Evolutionary conservation across 37 sponge, comb jelly and placozoan species (phyloP), one percentile per base, ranked within the genome.

Genomic region (Axinella damicornis): DNA sequence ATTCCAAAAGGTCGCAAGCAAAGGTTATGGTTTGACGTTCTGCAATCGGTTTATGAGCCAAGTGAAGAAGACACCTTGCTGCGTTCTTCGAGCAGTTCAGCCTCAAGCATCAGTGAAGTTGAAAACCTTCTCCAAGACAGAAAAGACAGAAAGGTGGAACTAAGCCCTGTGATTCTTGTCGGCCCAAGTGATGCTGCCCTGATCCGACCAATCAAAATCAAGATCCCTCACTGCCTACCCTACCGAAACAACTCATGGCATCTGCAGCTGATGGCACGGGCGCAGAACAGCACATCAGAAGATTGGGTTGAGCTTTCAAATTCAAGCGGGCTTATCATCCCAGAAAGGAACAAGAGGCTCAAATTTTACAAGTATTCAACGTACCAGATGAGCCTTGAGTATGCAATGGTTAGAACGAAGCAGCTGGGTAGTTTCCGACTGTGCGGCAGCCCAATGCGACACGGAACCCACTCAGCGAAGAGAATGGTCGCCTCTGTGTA

Each of bases 11-110:
- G 83, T 19, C 78, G 55, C 25, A 72, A 32, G 19, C 92, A 92
- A 64, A 83, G 74, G 76, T 19, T 92, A 17, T 92, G 92, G 92
- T 92, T 92, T 69, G 92, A 82, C 5, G 88, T 83, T 16, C 38
- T 68, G 57, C 80, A 92, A 56, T 76, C 38, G 62, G 57, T 83
- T 1, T 59, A 78, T 21, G 62, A 78, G 28, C 86, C 77, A 34
- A 6, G 2, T 6, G 67, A 65, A 63, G 67, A 74, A 11, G 30
- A 69, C n/a, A 64, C 21, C n/a, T n/a, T n/a, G n/a, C n/a, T n/a
- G n/a, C n/a, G n/a, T n/a, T n/a, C n/a, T n/a, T n/a, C n/a, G n/a
- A n/a, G n/a, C n/a, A n/a, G n/a, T 19, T 64, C 65, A 64, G 25
- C 21, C 25, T 64, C 65, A 64, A 64, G 65, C 25, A 30, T 64